Conservation (phyloP, 1,140 invertebrate genomes). For the Daktulosphaira vitifoliae region DNA sequence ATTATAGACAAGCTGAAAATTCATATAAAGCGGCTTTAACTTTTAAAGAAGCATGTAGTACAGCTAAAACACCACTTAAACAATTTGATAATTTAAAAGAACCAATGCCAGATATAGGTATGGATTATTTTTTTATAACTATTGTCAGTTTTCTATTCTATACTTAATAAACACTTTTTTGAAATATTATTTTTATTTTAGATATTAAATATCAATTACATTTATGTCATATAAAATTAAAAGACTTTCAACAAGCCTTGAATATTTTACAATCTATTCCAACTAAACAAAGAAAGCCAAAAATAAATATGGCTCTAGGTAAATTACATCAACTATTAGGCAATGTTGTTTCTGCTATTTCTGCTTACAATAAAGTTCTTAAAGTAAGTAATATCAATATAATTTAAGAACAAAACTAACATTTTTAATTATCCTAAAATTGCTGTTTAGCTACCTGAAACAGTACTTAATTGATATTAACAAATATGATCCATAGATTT, state of each 20-base stretch:
- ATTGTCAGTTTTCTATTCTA: neutral
- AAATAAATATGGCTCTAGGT: conserved; percentile 63
- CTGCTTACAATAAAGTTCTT: conserved; percentile 66
- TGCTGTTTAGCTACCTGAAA: too few relatives aligned
- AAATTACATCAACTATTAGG: conserved; percentile 62
- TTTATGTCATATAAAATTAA: conserved; percentile 56
- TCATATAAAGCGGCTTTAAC: conserved; percentile 58
- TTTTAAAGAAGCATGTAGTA: conserved; percentile 58
- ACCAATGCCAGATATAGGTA: conserved; percentile 46
- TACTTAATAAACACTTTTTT: neutral
- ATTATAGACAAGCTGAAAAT: conserved; percentile 59
- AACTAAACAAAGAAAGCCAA: conserved; percentile 57
- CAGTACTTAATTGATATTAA: too few relatives aligned
- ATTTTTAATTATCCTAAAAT: too few relatives aligned
- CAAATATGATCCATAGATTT: too few relatives aligned
- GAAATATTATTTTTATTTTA: conserved; percentile 41
- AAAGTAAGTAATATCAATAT: conserved; percentile 44
- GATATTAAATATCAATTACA: conserved; percentile 72
- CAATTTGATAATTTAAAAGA: conserved; percentile 46
- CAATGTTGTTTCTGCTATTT: conserved; percentile 60
- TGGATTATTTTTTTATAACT: conserved; percentile 29
- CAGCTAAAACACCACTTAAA: conserved; percentile 49
- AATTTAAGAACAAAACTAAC: too few relatives aligned
- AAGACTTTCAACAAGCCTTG: conserved; percentile 56
- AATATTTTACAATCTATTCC: conserved; percentile 58